phyloP scores from a whole-genome alignment of 1,140 invertebrate genomes.

The Papilio aristodemus region DNA sequence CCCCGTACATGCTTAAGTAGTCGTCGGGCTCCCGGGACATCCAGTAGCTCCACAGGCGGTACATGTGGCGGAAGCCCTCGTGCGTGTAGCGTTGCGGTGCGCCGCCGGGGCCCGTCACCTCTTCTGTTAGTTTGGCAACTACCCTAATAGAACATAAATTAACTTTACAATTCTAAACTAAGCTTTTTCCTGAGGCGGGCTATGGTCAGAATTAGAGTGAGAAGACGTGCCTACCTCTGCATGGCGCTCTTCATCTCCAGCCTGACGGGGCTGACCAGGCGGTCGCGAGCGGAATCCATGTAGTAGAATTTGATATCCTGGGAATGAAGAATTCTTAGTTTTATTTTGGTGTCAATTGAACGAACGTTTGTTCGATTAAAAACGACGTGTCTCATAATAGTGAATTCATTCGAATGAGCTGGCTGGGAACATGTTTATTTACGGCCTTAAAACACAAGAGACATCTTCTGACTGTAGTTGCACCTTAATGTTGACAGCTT shows the following conservation, averaged over 20 bases:
- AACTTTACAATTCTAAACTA: no score
- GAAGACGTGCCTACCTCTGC: conserved; percentile 58
- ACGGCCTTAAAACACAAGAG: not conserved
- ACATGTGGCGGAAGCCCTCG: conserved; percentile 59
- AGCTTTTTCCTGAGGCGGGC: no score
- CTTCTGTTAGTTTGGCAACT: conserved; percentile 49
- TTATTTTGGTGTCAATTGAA: not conserved
- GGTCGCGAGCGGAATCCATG: conserved; percentile 85
- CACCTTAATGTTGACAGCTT: conserved; percentile 58
- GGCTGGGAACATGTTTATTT: no score
- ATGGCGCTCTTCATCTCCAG: conserved; percentile 85
- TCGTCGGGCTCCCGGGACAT: conserved; percentile 64
- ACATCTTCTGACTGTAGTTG: not conserved
- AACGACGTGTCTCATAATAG: no score
- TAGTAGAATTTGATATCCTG: conserved; percentile 89
- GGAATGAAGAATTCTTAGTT: conserved; percentile 16
- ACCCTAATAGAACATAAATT: conserved; percentile 54
- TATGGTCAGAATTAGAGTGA: no score
- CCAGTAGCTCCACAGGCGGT: conserved; percentile 63
- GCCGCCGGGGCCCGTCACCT: conserved; percentile 35
- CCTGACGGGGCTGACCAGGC: conserved; percentile 85
- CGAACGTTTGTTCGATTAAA: no score
- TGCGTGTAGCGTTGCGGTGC: conserved; percentile 57
- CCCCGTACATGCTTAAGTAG: conserved; percentile 48
- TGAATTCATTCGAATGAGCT: no score